These are phyloP conservation scores for Drosophila novamexicana DNA, from an alignment of 1,140 invertebrate genomes.

Conservation along the genomic window DNA sequence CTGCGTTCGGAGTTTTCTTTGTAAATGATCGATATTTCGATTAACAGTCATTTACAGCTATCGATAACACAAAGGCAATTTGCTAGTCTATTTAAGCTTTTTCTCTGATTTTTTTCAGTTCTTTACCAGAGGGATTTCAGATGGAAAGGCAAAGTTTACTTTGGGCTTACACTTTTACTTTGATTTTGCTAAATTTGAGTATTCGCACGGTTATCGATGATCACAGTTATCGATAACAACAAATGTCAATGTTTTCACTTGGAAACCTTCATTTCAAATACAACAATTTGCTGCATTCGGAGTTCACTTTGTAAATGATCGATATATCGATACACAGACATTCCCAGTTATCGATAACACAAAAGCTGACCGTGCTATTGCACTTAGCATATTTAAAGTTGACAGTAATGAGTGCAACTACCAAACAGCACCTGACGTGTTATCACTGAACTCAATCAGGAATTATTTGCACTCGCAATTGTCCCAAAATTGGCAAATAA, in stretches of 20 bases:
- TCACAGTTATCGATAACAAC: no score
- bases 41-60: background rate
- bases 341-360: slow-evolving; percentile 9
- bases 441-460: slow-evolving; percentile 55
- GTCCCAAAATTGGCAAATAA: slow-evolving; percentile 52
- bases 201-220: no score
- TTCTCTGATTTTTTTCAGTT: no score
- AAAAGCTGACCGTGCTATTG: background rate
- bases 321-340: background rate
- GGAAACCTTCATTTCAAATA: no score
- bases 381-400: slow-evolving; percentile 2
- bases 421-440: slow-evolving; percentile 1
- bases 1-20: no score
- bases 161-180: no score
- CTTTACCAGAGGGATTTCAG: no score
- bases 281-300: background rate
- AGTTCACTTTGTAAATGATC: background rate
- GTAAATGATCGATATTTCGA: no score
- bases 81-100: no score
- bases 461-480: slow-evolving; percentile 67
- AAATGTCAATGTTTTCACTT: no score
- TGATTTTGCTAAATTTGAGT: no score
- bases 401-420: slow-evolving; percentile 27
- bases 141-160: no score
- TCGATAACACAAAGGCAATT: background rate